These are phyloP conservation scores for Pygoscelis antarcticus DNA, from an alignment of 2,113 vertebrate genomes.

Conservation along the genomic window DNA sequence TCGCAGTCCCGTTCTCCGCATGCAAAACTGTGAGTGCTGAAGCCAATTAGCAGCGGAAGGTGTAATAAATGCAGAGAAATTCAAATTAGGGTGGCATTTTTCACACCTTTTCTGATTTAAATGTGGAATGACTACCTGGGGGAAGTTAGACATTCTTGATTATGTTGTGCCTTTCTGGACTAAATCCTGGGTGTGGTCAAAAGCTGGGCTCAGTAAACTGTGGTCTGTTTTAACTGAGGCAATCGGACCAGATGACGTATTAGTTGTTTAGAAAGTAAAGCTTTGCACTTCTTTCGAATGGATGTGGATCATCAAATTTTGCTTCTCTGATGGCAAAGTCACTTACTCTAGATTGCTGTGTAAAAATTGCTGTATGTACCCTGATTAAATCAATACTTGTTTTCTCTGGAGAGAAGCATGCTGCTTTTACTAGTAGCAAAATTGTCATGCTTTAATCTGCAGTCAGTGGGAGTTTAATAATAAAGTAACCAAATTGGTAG, in stretches of 20 bases:
- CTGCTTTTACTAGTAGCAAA: neutral
- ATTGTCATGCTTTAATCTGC: neutral
- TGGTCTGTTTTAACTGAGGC: neutral
- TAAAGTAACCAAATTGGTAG: neutral
- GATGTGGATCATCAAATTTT: neutral
- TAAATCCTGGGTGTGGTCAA: neutral
- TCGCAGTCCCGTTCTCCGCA: accelerated
- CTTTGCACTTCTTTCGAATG: neutral
- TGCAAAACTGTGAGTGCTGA: neutral
- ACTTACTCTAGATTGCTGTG: neutral
- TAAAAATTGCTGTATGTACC: neutral
- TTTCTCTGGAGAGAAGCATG: neutral
- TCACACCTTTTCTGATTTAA: neutral
- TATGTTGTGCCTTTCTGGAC: neutral
- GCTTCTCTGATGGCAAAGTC: neutral
- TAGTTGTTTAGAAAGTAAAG: neutral
- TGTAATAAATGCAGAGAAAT: neutral
- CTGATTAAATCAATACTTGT: neutral
- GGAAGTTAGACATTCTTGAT: neutral
- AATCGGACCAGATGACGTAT: accelerated
- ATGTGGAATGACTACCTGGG: neutral
- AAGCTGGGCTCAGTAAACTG: neutral
- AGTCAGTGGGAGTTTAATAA: neutral
- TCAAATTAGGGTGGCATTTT: neutral
- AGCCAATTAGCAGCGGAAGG: neutral